Conservation (phyloP, 1,140 invertebrate genomes). For the Ceratina japonica region DNA sequence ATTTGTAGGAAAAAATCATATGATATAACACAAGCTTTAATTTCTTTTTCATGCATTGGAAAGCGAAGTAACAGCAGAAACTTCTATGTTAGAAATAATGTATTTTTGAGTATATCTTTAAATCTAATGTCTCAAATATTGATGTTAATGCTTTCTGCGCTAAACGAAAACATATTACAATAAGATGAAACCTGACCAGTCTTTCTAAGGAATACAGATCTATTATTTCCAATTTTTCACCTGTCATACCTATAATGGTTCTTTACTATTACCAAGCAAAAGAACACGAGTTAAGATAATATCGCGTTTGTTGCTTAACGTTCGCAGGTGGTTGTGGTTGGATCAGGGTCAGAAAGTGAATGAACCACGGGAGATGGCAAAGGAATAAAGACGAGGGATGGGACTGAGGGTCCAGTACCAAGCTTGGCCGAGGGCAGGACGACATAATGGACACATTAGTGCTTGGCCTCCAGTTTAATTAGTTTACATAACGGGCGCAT, state of each 20-base stretch:
- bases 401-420: slow-evolving; percentile 59
- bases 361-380: slow-evolving; percentile 45
- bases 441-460: slow-evolving; percentile 77
- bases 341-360: slow-evolving; percentile 45
- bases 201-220: too few relatives aligned
- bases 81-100: too few relatives aligned
- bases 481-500: slow-evolving; percentile 77
- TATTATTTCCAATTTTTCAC: not conserved
- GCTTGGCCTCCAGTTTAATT: slow-evolving; percentile 76
- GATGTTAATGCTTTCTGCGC: too few relatives aligned
- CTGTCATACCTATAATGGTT: too few relatives aligned
- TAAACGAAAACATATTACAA: too few relatives aligned
- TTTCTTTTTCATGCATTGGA: too few relatives aligned
- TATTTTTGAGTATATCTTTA: too few relatives aligned
- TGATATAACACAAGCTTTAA: too few relatives aligned
- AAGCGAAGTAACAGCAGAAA: too few relatives aligned
- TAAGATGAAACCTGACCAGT: too few relatives aligned
- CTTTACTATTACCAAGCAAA: not conserved
- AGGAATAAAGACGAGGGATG: slow-evolving; percentile 42
- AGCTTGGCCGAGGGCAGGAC: slow-evolving; percentile 66
- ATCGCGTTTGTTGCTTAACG: slow-evolving; percentile 23
- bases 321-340: slow-evolving; percentile 44
- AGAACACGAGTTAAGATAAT: slow-evolving; percentile 38
- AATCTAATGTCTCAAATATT: too few relatives aligned
- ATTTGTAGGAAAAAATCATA: too few relatives aligned